Evolutionary conservation across 2,113 vertebrate species (phyloP).

Genomic region (Taurulus bubalis): DNA sequence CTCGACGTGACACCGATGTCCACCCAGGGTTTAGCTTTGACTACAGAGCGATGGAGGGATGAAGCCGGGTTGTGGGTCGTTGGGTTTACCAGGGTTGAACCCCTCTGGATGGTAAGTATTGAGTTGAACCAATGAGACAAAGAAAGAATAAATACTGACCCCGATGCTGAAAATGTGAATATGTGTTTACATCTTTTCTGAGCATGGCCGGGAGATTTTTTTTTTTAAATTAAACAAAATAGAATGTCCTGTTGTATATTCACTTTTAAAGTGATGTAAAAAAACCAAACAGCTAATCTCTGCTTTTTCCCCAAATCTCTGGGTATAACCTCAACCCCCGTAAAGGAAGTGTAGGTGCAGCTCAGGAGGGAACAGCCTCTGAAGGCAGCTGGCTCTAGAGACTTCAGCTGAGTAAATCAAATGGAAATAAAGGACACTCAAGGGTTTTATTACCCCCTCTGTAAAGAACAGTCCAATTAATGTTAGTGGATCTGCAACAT

Average conservation of each 20-base stretch:
- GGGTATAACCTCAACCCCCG: background rate
- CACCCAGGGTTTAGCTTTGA: background rate
- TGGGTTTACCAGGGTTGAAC: background rate
- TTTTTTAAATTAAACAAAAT: no score
- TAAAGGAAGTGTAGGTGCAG: background rate
- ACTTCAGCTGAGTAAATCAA: slow-evolving; percentile 1
- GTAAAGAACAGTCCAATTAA: background rate
- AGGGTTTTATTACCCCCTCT: background rate
- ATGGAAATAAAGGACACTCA: slow-evolving; percentile 1
- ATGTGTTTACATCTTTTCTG: no score
- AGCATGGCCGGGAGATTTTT: no score
- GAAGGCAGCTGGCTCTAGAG: background rate
- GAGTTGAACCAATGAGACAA: background rate
- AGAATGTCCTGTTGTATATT: background rate
- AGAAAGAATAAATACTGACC: background rate
- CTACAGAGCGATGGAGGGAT: background rate
- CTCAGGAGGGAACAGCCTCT: background rate
- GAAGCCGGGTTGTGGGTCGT: background rate
- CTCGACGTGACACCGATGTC: background rate
- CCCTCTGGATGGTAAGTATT: background rate
- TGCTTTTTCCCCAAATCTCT: background rate
- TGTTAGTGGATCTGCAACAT: background rate
- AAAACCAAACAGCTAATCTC: background rate
- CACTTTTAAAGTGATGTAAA: background rate
- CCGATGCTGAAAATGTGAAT: background rate